Evolutionary conservation across 2,113 vertebrate genomes (phyloP), one percentile per base, ranked within the genome.

Genomic region (Stercorarius parasiticus): DNA sequence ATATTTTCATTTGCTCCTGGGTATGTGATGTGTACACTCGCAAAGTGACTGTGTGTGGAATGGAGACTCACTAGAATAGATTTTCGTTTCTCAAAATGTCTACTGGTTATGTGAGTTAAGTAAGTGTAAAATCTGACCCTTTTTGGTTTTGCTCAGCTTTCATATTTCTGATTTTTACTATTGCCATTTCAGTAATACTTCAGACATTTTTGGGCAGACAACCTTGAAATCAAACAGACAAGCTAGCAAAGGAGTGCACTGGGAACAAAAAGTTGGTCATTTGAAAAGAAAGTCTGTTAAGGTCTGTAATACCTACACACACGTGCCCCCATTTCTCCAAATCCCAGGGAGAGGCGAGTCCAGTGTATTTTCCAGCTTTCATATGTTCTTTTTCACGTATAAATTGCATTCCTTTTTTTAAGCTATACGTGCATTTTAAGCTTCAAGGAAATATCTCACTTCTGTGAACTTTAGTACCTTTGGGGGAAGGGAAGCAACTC

Each of bases 301-400:
- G 34, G n/a, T 81, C 52, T 92, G 53, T 61, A 83, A 59, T n/a
- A n/a, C 15, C 27, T 12, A 30, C 1, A 2, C 18, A 71, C 13
- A 34, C 21, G 5, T 0, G 9, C 5, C 0, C 0, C 6, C 27
- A 32, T 49, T 70, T 55, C 55, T 78, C 34, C 47, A 59, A 71
- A 64, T 82, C 13, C 8, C 18, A 71, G 43, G 27, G 40, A 95
- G 42, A 79, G 20, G 11, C 0, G 2, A 89, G 49, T 29, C 45
- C 45, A 42, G 21, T 62, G 25, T 36, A 58, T 87, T 84, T 89
- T 67, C 49, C 49, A 89, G 45, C 22, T 89, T 85, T 91, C 62
- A 4, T 45, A 45, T 38, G 30, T 69, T 94, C 34, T 81, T 62
- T 87, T 93, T 76, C 45, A 65, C 32, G 61, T 53, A 67, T 34